Evolutionary conservation across 2,113 vertebrate genomes (phyloP).

Genomic region (Electrona antarctica): DNA sequence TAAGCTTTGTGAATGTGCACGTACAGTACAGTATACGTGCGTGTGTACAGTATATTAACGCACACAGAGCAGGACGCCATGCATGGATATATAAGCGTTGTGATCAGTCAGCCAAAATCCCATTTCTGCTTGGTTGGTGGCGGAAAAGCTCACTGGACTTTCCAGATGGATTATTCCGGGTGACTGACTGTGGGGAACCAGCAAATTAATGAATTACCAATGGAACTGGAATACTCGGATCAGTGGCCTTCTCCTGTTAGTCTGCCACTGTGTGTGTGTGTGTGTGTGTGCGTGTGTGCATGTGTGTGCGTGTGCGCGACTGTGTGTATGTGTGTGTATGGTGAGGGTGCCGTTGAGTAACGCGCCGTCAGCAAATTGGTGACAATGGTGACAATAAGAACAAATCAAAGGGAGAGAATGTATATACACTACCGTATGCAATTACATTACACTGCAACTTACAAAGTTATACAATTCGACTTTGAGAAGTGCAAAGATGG

Average conservation of each 20-base stretch:
- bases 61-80: slow-evolving; percentile 27
- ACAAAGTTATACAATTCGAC: neutral
- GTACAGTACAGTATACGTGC: neutral
- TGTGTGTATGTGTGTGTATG: neutral
- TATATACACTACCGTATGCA: slow-evolving; percentile 13
- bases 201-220: slow-evolving; percentile 73
- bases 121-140: slow-evolving; percentile 67
- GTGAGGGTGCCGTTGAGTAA: slow-evolving; percentile 19
- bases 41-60: slow-evolving; percentile 22
- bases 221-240: slow-evolving; percentile 58
- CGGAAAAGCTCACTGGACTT: slow-evolving; percentile 71
- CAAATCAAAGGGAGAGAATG: slow-evolving; percentile 20
- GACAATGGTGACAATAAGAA: slow-evolving; percentile 45
- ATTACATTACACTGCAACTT: too few species aligned
- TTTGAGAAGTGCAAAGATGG: neutral
- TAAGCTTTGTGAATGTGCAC: slow-evolving; percentile 1
- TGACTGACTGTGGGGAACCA: slow-evolving; percentile 67
- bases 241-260: slow-evolving; percentile 54
- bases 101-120: slow-evolving; percentile 70
- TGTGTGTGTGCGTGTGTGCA: neutral
- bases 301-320: neutral
- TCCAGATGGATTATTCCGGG: slow-evolving; percentile 71
- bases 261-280: neutral
- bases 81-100: slow-evolving; percentile 48
- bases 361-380: slow-evolving; percentile 32